These are phyloP conservation scores for Trachythela sp. DNA, from an alignment of 64 coral and sea anemone genomes.

Conservation along the genomic window DNA sequence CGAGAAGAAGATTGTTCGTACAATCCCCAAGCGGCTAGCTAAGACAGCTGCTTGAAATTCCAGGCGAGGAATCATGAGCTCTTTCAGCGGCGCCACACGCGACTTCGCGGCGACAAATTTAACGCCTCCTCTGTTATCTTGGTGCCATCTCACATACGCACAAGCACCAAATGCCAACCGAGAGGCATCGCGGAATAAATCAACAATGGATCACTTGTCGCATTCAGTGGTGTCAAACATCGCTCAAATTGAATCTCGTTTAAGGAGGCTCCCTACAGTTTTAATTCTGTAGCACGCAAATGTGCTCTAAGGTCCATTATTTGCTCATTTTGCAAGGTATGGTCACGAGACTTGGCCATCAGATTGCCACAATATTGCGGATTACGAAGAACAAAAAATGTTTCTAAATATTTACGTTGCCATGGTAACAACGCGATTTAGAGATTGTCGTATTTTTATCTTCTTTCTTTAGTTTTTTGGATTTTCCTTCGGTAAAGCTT, in stretches of 20 bases:
- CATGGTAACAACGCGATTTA: too few species aligned
- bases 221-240: not conserved
- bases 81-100: not conserved
- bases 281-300: too few species aligned
- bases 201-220: not conserved
- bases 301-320: too few species aligned
- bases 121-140: not conserved
- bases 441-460: too few species aligned
- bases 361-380: too few species aligned
- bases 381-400: too few species aligned
- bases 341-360: too few species aligned
- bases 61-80: not conserved
- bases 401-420: too few species aligned
- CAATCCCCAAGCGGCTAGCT: not conserved
- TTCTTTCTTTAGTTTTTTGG: too few species aligned
- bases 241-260: not conserved
- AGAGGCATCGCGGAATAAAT: not conserved
- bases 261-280: too few species aligned
- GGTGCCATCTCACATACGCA: not conserved
- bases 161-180: not conserved
- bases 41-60: not conserved
- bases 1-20: slow-evolving; percentile 1
- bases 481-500: too few species aligned
- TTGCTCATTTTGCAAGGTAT: too few species aligned
- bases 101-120: not conserved